Conservation (phyloP, 2,888 invertebrate genomes). For the Calameuta idolon region DNA sequence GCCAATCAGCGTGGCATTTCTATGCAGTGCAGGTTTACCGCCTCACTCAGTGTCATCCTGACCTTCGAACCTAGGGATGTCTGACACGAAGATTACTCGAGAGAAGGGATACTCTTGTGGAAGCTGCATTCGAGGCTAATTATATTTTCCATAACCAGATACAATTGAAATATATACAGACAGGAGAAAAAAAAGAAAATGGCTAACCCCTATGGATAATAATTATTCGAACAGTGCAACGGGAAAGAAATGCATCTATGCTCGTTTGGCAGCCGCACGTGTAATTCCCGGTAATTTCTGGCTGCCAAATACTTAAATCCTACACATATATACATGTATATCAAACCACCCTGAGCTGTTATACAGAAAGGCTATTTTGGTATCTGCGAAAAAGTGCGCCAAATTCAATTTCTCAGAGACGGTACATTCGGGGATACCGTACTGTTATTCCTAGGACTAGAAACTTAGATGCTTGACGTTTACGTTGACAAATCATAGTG, state of each 20-base stretch:
- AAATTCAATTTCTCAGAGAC: neutral
- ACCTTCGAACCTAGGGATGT: slow-evolving; percentile 3
- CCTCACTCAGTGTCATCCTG: slow-evolving; percentile 5
- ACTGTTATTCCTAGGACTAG: neutral
- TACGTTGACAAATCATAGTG: neutral
- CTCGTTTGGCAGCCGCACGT: neutral
- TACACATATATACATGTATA: neutral
- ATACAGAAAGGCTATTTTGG: neutral
- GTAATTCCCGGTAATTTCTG: neutral
- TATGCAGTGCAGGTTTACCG: slow-evolving; percentile 5
- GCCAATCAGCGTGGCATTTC: neutral
- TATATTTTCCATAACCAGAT: neutral
- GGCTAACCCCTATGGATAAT: neutral
- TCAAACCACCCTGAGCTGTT: neutral
- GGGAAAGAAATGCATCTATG: neutral
- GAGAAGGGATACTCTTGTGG: neutral
- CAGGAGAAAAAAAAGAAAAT: neutral
- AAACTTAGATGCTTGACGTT: neutral
- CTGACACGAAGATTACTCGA: neutral
- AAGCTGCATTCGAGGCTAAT: neutral
- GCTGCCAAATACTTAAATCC: neutral
- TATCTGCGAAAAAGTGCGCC: neutral
- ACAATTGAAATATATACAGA: neutral
- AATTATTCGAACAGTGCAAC: neutral
- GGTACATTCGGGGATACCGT: neutral